Evolutionary conservation across 2,113 vertebrate genomes (phyloP), one percentile per base, ranked within the genome.

Genomic region (Xiphorhynchus elegans): DNA sequence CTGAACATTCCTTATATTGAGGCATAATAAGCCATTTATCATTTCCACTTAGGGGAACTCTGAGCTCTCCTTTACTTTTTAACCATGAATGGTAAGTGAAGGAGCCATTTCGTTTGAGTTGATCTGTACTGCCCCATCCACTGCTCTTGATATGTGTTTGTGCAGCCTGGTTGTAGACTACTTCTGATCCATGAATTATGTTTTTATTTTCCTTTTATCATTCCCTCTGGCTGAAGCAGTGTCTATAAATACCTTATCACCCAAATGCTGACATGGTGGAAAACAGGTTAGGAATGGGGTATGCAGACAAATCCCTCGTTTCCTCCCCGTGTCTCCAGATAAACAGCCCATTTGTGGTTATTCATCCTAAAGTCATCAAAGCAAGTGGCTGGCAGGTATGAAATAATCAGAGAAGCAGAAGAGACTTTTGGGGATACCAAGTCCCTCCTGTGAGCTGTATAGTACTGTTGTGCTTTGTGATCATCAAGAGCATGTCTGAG

Each of bases 201-300:
- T 14, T 74, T 94, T 94, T 76, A 26, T 94, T 94, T 88, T 90
- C 46, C 29, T 89, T 95, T 96, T 76, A 62, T 88, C 35, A 28
- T 91, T 88, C 47, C 28, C 46, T 74, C 69, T 79, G 49, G 52
- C 63, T 76, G 77, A 91, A 93, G 64, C 13, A 46, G 17, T 39
- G 42, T 69, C 46, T 73, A 55, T 84, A 91, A 97, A 92, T 74
- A 73, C n/a, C 44, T 8, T 40, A 37, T 49, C 26, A 94, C 24
- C 64, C 58, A 73, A 91, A 73, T 3, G 9, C 56, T 33, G 78
- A 84, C 33, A 24, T 59, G 59, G 81, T 77, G 31, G 66, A 84
- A 89, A 89, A 55, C 13, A 80, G 23, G 35, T 83, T 63, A 76
- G 40, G 47, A 81, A 80, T n/a, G 33, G 2, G 33, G 39, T 29